Percentiles rank a stretch among this genome's conserved stretches.
These are phyloP conservation scores for Cirrhinus mrigala DNA, from an alignment of 2,797 vertebrate genomes.

Conservation along the genomic window DNA sequence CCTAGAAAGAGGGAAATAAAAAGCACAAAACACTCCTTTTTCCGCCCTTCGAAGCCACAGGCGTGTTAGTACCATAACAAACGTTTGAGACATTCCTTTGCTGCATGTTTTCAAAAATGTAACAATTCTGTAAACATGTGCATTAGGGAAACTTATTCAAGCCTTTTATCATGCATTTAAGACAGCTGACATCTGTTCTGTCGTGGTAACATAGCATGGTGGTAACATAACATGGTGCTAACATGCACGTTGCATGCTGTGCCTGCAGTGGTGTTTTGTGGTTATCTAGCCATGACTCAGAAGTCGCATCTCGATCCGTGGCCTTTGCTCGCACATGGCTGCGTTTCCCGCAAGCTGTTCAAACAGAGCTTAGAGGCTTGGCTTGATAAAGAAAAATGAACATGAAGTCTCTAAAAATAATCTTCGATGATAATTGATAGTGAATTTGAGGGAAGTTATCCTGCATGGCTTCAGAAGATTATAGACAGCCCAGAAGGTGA, in stretches of 20 bases:
- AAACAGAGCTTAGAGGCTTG: conserved; percentile 21
- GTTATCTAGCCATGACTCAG: conserved; percentile 50
- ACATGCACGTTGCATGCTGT: conserved; percentile 9
- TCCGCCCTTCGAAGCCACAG: background rate
- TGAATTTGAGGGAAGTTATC: conserved; percentile 28
- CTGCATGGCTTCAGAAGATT: conserved; percentile 19
- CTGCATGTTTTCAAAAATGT: background rate
- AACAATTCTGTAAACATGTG: background rate
- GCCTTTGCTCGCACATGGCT: conserved; percentile 5
- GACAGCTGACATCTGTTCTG: conserved; percentile 15
- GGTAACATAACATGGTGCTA: background rate
- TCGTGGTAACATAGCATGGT: conserved; percentile 1
- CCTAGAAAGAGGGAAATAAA: conserved; percentile 43
- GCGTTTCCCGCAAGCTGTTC: conserved; percentile 28
- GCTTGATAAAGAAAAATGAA: conserved; percentile 5
- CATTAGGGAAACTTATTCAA: background rate
- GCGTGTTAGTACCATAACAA: conserved; percentile 4
- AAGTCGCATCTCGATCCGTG: conserved; percentile 6
- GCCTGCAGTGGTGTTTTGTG: conserved; percentile 37
- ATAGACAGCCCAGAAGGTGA: conserved; percentile 1
- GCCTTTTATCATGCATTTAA: conserved; percentile 5
- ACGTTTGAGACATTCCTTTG: background rate
- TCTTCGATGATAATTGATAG: conserved; percentile 11
- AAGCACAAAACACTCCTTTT: conserved; percentile 14
- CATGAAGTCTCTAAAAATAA: conserved; percentile 7